Percentiles rank a stretch among this genome's conserved stretches.
phyloP scores from a whole-genome alignment of 2,113 vertebrate genomes.

The Mus pahari region DNA sequence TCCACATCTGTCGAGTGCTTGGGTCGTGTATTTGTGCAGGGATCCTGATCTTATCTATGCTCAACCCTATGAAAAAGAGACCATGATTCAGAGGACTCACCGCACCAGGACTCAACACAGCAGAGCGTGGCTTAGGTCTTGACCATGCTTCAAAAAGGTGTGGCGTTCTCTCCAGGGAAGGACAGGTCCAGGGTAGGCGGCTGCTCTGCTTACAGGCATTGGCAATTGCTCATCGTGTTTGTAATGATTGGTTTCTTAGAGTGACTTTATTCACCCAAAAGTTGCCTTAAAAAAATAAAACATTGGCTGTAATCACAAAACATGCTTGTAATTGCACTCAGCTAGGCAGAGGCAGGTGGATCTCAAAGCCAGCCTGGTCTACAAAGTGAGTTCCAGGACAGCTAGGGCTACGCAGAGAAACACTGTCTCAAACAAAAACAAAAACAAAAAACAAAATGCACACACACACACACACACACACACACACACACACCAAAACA shows the following conservation, averaged over 20 bases:
- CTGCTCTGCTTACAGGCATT: neutral
- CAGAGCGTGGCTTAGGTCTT: neutral
- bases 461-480: too few relatives aligned
- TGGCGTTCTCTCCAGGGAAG: slow-evolving; percentile 25
- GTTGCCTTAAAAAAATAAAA: slow-evolving; percentile 19
- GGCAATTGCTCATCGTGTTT: neutral
- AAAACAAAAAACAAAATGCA: too few relatives aligned
- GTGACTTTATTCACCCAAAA: slow-evolving; percentile 47
- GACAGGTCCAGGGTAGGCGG: neutral
- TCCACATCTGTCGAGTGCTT: neutral
- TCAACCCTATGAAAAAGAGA: neutral
- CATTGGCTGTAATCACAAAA: too few relatives aligned
- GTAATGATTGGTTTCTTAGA: slow-evolving; percentile 46
- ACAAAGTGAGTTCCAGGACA: too few relatives aligned
- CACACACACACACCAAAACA: neutral
- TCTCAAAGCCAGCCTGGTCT: too few relatives aligned
- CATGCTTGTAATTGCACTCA: too few relatives aligned
- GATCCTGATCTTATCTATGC: neutral
- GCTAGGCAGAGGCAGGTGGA: too few relatives aligned
- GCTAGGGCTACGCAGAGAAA: too few relatives aligned
- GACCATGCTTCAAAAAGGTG: neutral
- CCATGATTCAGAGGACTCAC: neutral
- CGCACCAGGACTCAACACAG: neutral
- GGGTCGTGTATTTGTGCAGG: too few relatives aligned
- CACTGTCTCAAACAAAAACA: too few relatives aligned